A percentile compares a stretch with the other conserved stretches of the same genome.
Conservation (phyloP, 23 tunicate species). For the Pegea sp. region DNA sequence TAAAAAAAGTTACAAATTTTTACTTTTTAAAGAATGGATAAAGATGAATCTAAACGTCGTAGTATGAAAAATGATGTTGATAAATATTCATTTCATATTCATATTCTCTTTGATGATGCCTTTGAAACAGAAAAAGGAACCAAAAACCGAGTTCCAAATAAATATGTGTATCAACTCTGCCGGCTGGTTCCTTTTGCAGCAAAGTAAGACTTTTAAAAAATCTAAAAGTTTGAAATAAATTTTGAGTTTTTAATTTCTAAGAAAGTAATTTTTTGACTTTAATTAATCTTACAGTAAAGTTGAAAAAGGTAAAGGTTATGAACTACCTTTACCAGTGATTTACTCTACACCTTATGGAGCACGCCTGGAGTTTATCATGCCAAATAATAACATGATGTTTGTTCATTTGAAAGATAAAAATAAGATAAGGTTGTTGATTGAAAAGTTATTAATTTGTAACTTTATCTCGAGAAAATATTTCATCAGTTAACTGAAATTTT, state of each 20-base stretch:
- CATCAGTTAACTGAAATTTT: not conserved
- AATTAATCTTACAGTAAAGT: too few species aligned
- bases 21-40: slow-evolving; percentile 51
- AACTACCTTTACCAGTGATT: slow-evolving; percentile 38
- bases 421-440: slow-evolving; percentile 38
- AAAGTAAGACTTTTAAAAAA: slow-evolving; percentile 19
- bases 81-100: slow-evolving; percentile 73
- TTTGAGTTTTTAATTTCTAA: not conserved
- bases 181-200: slow-evolving; percentile 59
- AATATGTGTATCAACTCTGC: slow-evolving; percentile 42
- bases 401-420: slow-evolving; percentile 86
- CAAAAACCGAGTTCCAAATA: slow-evolving; percentile 23
- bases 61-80: slow-evolving; percentile 31
- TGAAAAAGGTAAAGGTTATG: slow-evolving; percentile 44
- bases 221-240: not conserved
- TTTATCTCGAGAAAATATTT: not conserved
- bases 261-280: too few species aligned
- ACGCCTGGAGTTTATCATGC: slow-evolving; percentile 56
- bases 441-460: not conserved
- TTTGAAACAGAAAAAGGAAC: slow-evolving; percentile 50
- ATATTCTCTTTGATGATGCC: slow-evolving; percentile 82
- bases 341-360: slow-evolving; percentile 98
- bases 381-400: slow-evolving; percentile 41
- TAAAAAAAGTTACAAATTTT: too few species aligned
- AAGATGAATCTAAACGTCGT: slow-evolving; percentile 40